Base-by-base conservation (phyloP, 1,140 invertebrate species). In the Orchesella cincta region DNA sequence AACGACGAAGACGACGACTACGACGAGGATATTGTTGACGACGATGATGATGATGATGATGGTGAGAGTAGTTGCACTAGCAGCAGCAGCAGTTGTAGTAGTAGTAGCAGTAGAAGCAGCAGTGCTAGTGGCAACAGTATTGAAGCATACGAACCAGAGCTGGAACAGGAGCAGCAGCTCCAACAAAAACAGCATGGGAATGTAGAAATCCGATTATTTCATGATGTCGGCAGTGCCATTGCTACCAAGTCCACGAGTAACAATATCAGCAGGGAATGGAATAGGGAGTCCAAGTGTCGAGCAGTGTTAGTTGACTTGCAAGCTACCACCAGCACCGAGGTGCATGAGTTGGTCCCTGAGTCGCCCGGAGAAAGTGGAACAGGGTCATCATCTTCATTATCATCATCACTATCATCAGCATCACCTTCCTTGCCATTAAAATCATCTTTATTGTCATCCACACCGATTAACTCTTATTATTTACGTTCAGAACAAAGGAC, bases 311-410 rank as follows among this genome's bases (percentile, higher is more conserved):
- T 67, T 67, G 62, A 67, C 28, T 67, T 67, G 62, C 28, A 67
- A 67, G 23, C 62, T 5, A 67, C 8, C 8, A 67, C 62, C 8
- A 67, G 62, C 23, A 67, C 8, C n/a, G 62, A 67, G 14, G 26
- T 67, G 62, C 62, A 67, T 67, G 62, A 67, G 8, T 67, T 29
- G 62, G 62, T 67, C 31, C 62, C 62, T 67, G 62, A 67, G 62
- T 67, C n/a, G 62, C 62, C 62, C 62, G 31, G 62, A 67, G 62
- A 67, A 67, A 67, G 62, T 67, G 62, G 62, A 67, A 67, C 62
- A 67, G 62, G 62, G 62, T 67, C 62, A 67, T 67, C 62, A 33
- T 33, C 62, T 57, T 57, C 52, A 57, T 14, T 57, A 67, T 33
- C 62, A 67, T 33, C 62, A 31, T 33, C 26, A 67, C 29, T 12